Base-by-base conservation (phyloP, 2,797 vertebrate species). In the Alcedo atthis region DNA sequence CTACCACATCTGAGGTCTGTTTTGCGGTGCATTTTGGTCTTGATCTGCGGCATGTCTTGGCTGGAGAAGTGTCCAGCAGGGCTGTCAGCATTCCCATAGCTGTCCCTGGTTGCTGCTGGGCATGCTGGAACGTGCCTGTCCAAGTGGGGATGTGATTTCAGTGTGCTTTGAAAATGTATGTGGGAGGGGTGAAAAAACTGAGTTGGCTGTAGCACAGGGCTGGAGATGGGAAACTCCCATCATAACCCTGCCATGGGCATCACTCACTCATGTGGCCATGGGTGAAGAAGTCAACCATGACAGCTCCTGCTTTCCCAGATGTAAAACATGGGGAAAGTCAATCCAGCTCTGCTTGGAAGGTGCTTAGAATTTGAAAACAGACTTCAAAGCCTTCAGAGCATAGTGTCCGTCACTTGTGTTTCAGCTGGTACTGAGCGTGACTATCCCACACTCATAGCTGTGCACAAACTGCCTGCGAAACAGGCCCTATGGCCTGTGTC, bases 401-500 rank as follows among this genome's bases (percentile, higher is more conserved):
- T 32, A 42, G 1, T 32, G 15, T 62, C 16, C 62, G 4, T 69
- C 37, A 12, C 32, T 68, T 16, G 45, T 35, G 26, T 68, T 83
- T 59, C 15, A 17, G 9, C 35, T 82, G 76, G n/a, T 75, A 8
- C 7, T 6, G 9, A n/a, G 43, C 1, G 5, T 17, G 37, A 10
- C 57, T 54, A 42, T 63, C 48, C 28, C 10, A 6, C 9, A 12
- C 70, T 45, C 6, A 1, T 40, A 10, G 3, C 46, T 3, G 48
- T 7, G 16, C 74, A n/a, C 20, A 54, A 22, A 12, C 18, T 33
- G n/a, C 16, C 0, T 45, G 8, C 74, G 81, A 46, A 74, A 11
- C 0, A 1, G 42, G 21, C 24, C 1, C 0, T 22, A 0, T 10
- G 46, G 62, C 12, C 32, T 7, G 3, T 22, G 35, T 1, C 26